These are phyloP conservation scores for Acanthosepion lycidas DNA, from an alignment of 2,888 invertebrate genomes.

Conservation along the genomic window DNA sequence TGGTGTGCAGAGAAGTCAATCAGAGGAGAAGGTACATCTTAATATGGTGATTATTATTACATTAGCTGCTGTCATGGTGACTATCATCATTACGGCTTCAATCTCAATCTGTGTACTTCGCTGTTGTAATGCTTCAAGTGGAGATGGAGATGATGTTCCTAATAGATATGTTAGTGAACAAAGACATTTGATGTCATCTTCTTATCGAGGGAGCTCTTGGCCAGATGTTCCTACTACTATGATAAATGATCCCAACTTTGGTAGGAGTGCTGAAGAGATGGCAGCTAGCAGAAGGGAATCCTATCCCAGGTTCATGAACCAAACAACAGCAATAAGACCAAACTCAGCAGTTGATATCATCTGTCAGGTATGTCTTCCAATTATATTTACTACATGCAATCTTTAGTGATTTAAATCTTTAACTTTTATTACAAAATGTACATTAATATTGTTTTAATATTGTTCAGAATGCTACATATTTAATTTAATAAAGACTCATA, in stretches of 20 bases:
- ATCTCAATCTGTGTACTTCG: not conserved
- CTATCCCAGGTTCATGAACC: not conserved
- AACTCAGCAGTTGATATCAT: not conserved
- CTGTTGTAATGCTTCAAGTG: not conserved
- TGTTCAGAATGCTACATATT: no score
- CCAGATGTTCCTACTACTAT: slow-evolving; percentile 7
- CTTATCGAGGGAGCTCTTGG: slow-evolving; percentile 7
- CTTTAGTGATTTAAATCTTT: not conserved
- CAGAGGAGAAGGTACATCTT: not conserved
- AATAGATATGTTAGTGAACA: slow-evolving; percentile 13
- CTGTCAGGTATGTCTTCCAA: not conserved
- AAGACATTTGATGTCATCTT: slow-evolving; percentile 1
- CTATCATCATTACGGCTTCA: not conserved
- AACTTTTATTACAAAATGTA: not conserved
- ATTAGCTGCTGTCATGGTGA: not conserved
- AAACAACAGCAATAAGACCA: not conserved
- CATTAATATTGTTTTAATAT: no score
- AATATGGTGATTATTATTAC: slow-evolving; percentile 33
- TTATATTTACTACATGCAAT: not conserved
- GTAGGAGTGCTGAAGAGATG: not conserved
- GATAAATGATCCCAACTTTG: not conserved
- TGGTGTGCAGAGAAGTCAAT: slow-evolving; percentile 10
- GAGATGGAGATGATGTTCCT: slow-evolving; percentile 15
- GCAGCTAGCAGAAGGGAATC: not conserved
- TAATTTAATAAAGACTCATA: no score